Evolutionary conservation across 2,888 invertebrate species (phyloP).

Genomic region (Pterostichus niger): DNA sequence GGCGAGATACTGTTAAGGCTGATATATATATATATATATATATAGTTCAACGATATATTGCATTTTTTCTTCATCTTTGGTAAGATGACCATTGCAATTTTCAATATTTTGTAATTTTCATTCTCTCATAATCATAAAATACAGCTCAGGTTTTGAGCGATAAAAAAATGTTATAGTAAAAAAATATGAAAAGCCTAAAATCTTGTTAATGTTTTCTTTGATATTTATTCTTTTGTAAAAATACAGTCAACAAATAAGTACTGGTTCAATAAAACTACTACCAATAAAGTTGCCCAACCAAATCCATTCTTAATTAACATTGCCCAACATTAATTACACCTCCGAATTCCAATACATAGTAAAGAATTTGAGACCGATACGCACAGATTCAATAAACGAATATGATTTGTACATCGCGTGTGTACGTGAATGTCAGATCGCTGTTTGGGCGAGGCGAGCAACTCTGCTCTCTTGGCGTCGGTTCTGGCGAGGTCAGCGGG

Average conservation of each 20-base stretch:
- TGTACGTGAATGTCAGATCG: constrained; percentile 16
- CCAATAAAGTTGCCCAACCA: neutral
- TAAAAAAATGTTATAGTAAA: too few species aligned
- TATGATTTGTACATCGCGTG: constrained; percentile 17
- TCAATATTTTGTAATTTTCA: too few species aligned
- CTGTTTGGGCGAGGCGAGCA: constrained; percentile 31
- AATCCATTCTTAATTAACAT: neutral
- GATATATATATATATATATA: too few species aligned
- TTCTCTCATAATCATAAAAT: too few species aligned
- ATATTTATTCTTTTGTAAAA: too few species aligned
- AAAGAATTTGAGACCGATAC: neutral
- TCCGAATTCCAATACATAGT: neutral
- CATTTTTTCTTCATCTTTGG: too few species aligned
- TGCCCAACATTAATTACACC: neutral
- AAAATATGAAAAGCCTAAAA: too few species aligned
- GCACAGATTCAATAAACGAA: neutral
- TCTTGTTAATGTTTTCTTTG: too few species aligned
- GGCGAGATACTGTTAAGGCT: too few species aligned
- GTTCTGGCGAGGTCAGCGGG: constrained; percentile 22
- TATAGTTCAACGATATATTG: too few species aligned
- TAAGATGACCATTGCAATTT: too few species aligned
- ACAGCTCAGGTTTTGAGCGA: too few species aligned
- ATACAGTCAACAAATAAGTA: neutral
- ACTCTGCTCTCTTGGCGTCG: neutral
- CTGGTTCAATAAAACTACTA: neutral